phyloP scores from a whole-genome alignment of 1,140 invertebrate genomes.

The Bradysia coprophila region DNA sequence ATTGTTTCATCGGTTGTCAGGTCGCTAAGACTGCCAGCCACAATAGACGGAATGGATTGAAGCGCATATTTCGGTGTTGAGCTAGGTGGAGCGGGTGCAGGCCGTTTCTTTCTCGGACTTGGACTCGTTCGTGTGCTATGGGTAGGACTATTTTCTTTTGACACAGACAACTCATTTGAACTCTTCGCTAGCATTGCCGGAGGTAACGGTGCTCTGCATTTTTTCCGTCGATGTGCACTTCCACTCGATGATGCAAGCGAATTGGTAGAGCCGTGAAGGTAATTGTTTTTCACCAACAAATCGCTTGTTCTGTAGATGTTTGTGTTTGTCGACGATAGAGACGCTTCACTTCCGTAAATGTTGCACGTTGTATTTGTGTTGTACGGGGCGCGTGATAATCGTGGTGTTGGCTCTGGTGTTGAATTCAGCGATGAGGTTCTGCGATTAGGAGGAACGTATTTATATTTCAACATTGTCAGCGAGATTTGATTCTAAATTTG shows the following conservation, averaged over 20 bases:
- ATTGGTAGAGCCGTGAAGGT: constrained; percentile 11
- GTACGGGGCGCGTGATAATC: constrained; percentile 1
- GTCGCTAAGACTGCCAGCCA: not conserved
- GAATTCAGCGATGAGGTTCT: constrained; percentile 10
- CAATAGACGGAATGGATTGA: too few species aligned
- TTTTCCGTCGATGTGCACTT: constrained; percentile 14
- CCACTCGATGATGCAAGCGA: constrained; percentile 11
- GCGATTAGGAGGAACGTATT: constrained; percentile 8
- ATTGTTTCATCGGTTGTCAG: constrained; percentile 7
- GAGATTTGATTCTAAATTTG: not conserved
- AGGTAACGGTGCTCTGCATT: constrained; percentile 20
- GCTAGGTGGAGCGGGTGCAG: constrained; percentile 42
- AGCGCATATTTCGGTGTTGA: not conserved
- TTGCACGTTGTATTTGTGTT: not conserved
- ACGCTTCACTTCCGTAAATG: not conserved
- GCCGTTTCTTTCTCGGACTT: constrained; percentile 38
- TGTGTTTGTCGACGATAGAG: not conserved
- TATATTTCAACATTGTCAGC: constrained; percentile 10
- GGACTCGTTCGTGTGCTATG: constrained; percentile 15
- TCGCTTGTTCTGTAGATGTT: not conserved
- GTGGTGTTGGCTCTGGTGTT: constrained; percentile 26
- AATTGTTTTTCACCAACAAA: constrained; percentile 8
- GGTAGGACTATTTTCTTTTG: constrained; percentile 24
- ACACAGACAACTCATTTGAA: constrained; percentile 7
- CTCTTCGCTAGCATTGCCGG: constrained; percentile 8